phyloP scores from a whole-genome alignment of 2,888 invertebrate genomes.

The Corbicula japonica region DNA sequence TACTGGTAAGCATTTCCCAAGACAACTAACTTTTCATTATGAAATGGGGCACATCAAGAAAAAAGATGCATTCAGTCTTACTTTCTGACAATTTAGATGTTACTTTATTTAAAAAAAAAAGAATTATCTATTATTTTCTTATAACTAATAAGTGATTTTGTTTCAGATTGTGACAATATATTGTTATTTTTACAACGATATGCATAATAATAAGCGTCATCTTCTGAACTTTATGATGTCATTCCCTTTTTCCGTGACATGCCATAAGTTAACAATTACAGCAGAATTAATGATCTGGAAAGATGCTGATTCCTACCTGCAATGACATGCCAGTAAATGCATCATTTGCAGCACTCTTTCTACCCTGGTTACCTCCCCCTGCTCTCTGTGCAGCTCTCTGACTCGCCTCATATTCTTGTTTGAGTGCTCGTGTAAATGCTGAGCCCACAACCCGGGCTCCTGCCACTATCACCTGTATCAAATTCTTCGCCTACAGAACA shows the following conservation, averaged over 20 bases:
- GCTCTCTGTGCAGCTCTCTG: slow-evolving; percentile 84
- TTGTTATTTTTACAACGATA: not conserved
- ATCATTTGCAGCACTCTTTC: slow-evolving; percentile 79
- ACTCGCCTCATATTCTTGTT: slow-evolving; percentile 88
- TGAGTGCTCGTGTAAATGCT: slow-evolving; percentile 96
- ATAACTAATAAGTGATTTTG: not conserved
- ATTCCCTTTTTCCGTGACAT: too few species aligned
- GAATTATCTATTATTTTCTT: not conserved
- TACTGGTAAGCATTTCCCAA: too few species aligned
- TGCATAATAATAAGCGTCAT: too few species aligned
- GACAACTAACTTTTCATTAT: too few species aligned
- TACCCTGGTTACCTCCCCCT: slow-evolving; percentile 75
- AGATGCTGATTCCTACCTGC: slow-evolving; percentile 79
- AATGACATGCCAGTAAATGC: slow-evolving; percentile 90
- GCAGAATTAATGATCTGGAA: too few species aligned
- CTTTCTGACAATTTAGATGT: too few species aligned
- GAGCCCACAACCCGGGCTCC: slow-evolving; percentile 95
- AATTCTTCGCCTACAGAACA: slow-evolving; percentile 92
- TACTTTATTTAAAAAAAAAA: not conserved
- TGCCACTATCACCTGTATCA: slow-evolving; percentile 95
- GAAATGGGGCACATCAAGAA: too few species aligned
- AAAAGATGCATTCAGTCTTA: too few species aligned
- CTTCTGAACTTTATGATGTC: too few species aligned
- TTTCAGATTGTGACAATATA: not conserved
- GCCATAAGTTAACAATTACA: not conserved